Percentiles rank a stretch among this genome's conserved stretches.
Conservation (phyloP, 2,888 invertebrate species). For the Spilarctia lutea region DNA sequence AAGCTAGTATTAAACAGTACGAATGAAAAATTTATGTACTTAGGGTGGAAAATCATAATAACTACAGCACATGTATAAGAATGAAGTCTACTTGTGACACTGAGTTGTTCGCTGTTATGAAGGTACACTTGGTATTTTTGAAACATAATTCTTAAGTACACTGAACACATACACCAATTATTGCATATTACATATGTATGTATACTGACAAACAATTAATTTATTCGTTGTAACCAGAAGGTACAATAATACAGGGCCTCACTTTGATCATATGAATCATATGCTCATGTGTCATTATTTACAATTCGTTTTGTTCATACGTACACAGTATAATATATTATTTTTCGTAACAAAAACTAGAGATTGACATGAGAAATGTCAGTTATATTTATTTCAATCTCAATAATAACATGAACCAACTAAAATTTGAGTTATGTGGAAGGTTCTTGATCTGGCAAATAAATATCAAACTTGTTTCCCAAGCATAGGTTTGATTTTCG, state of each 20-base stretch:
- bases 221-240: conserved; percentile 42
- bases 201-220: conserved; percentile 3
- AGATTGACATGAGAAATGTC: background rate
- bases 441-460: background rate
- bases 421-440: background rate
- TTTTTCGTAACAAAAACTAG: background rate
- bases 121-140: background rate
- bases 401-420: background rate
- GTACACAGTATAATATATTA: background rate
- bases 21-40: background rate
- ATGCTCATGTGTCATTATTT: background rate
- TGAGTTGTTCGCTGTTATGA: background rate
- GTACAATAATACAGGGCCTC: conserved; percentile 11
- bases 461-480: background rate
- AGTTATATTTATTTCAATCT: background rate
- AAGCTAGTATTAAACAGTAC: background rate
- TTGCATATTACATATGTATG: background rate
- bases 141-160: background rate
- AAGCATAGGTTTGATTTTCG: background rate
- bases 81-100: background rate
- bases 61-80: background rate
- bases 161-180: background rate
- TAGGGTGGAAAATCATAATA: background rate
- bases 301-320: background rate
- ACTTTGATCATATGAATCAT: background rate